Percentiles rank a stretch among this genome's conserved stretches.
phyloP scores from a whole-genome alignment of 2,113 vertebrate genomes.

The Marmota flaviventris region DNA sequence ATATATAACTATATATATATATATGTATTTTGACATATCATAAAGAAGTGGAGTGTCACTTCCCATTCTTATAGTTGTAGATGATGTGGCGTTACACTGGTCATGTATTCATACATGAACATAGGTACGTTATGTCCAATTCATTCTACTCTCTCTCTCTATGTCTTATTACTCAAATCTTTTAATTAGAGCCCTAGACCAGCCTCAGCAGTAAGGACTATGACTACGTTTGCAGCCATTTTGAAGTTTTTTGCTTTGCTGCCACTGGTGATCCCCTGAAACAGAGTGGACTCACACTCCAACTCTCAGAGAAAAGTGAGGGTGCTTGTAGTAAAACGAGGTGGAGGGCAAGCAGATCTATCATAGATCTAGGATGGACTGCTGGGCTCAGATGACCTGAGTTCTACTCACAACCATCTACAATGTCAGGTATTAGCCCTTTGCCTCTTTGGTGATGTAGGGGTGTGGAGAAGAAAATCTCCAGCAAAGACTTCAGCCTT shows the following conservation, averaged over 20 bases:
- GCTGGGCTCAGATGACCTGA: not conserved
- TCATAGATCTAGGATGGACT: not conserved
- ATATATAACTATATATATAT: no score
- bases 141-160: not conserved
- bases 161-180: not conserved
- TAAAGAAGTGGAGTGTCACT: no score
- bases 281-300: not conserved
- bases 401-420: not conserved
- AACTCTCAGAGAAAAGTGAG: not conserved
- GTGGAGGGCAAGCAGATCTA: not conserved
- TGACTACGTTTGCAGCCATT: not conserved
- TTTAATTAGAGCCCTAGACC: not conserved
- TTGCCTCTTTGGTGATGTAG: not conserved
- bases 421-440: not conserved
- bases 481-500: not conserved
- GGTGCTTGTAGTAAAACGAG: not conserved
- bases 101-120: no score
- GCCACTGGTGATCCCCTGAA: not conserved
- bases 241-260: not conserved
- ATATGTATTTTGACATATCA: no score
- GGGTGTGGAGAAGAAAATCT: not conserved
- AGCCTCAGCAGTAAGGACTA: not conserved
- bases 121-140: no score
- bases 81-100: no score
- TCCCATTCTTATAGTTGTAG: no score